Base-by-base conservation (phyloP, 2,888 invertebrate genomes). In the Archaeoteleia sp. region DNA sequence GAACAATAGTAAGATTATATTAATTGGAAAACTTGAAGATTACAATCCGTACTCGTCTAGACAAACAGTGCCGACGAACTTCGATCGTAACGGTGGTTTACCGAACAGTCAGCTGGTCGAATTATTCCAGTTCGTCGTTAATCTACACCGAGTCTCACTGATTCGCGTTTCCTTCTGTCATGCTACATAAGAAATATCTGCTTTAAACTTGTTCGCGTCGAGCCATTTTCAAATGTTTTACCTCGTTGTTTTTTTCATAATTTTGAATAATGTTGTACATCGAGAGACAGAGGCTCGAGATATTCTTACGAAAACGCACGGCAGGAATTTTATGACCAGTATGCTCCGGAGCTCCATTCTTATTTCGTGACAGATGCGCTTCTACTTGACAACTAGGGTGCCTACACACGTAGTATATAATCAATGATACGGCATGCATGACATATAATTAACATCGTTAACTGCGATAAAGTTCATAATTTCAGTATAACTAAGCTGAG, bases 11-110 rank as follows among this genome's bases (percentile, higher is more conserved):
- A 55, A 70, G 73, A 78, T 76, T 74, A 73, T 75, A 77, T 79
- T 80, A 80, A 81, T 79, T 78, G 78, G 71, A 75, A 79, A 80
- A 81, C 75, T 80, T 77, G 77, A 76, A 73, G 69, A 80, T 78
- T 75, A 73, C 76, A 80, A 79, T 75, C 76, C 35, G 39, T 73
- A 70, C 74, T 74, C 66, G 71, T 65, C 54, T 72, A 77, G 72
- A 75, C 74, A 79, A 79, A 77, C 74, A 77, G 39, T 29, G 49
- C 30, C 27, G 53, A 32, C 15, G 30, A 66, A 63, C 17, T 69
- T 67, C 66, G 65, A 73, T 73, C 67, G 67, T 48, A 66, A 60
- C 63, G 20, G 20, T 5, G 57, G 74, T 78, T 76, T 74, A 73
- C 69, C 34, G 65, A 72, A 58, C 58, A 73, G 71, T 76, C 76